Evolutionary conservation across 2,888 invertebrate genomes (phyloP).

Genomic region (Marronus borbonicus): DNA sequence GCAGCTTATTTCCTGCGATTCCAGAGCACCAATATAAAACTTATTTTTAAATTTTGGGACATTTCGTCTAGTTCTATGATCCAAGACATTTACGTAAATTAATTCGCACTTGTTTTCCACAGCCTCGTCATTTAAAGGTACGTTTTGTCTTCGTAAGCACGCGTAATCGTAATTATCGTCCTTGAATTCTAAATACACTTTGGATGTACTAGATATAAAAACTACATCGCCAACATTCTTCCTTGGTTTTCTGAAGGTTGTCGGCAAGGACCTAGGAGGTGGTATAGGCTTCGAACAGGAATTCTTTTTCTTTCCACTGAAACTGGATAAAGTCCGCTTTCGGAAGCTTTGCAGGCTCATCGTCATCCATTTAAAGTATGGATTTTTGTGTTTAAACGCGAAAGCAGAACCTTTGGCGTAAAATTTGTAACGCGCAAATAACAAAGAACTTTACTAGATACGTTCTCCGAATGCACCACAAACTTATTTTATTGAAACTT

Average conservation of each 20-base stretch:
- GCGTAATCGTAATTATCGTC: slow-evolving; percentile 55
- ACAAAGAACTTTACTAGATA: slow-evolving; percentile 2
- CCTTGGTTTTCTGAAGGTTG: slow-evolving; percentile 72
- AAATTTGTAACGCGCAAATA: background rate
- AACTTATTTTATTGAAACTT: background rate
- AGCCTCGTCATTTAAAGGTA: slow-evolving; percentile 5
- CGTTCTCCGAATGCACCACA: slow-evolving; percentile 5
- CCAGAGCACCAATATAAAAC: slow-evolving; percentile 65
- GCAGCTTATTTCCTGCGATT: slow-evolving; percentile 67
- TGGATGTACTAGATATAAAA: slow-evolving; percentile 74
- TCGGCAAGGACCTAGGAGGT: slow-evolving; percentile 70
- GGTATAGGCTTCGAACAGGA: slow-evolving; percentile 58
- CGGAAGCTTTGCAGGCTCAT: slow-evolving; percentile 40
- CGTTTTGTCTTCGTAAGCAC: slow-evolving; percentile 36
- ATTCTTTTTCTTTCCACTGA: slow-evolving; percentile 45
- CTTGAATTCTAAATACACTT: slow-evolving; percentile 70
- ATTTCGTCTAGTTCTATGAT: slow-evolving; percentile 60
- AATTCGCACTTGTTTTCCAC: slow-evolving; percentile 27
- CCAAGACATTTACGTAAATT: slow-evolving; percentile 45
- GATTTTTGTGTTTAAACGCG: background rate
- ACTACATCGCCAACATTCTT: slow-evolving; percentile 77
- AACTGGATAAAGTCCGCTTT: slow-evolving; percentile 44
- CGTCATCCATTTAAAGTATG: slow-evolving; percentile 40
- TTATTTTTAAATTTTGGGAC: slow-evolving; percentile 63
- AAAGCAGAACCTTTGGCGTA: background rate